Conservation (phyloP, 2,797 vertebrate genomes). For the Clarias fuscus region DNA sequence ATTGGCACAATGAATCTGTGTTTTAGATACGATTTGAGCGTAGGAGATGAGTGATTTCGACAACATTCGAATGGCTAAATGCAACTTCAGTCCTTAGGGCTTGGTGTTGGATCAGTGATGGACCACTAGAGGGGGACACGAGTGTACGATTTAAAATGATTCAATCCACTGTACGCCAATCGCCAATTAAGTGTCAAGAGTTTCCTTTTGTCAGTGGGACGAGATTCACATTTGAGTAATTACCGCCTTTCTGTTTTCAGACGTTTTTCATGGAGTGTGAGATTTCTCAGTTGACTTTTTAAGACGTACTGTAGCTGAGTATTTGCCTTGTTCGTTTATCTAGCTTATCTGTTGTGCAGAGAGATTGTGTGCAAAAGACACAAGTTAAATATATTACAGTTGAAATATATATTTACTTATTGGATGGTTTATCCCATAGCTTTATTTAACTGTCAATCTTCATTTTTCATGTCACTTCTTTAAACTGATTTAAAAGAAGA, state of each 20-base stretch:
- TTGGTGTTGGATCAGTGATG: neutral
- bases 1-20: constrained; percentile 33
- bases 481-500: neutral
- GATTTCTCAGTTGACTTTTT: neutral
- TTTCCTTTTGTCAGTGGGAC: neutral
- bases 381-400: constrained; percentile 21
- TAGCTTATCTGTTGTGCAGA: neutral
- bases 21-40: neutral
- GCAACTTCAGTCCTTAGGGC: neutral
- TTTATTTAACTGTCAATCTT: neutral
- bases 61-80: neutral
- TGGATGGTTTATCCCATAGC: neutral
- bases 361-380: neutral
- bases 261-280: neutral
- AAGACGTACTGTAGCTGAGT: neutral
- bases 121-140: constrained; percentile 43
- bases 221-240: neutral
- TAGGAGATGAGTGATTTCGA: neutral
- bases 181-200: neutral
- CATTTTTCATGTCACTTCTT: neutral
- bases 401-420: neutral
- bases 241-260: neutral
- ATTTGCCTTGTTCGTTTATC: constrained; percentile 32
- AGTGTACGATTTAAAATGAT: constrained; percentile 10
- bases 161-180: neutral